These are phyloP conservation scores for Acyrthosiphon pisum DNA, from an alignment of 1,140 invertebrate genomes.

Conservation along the genomic window DNA sequence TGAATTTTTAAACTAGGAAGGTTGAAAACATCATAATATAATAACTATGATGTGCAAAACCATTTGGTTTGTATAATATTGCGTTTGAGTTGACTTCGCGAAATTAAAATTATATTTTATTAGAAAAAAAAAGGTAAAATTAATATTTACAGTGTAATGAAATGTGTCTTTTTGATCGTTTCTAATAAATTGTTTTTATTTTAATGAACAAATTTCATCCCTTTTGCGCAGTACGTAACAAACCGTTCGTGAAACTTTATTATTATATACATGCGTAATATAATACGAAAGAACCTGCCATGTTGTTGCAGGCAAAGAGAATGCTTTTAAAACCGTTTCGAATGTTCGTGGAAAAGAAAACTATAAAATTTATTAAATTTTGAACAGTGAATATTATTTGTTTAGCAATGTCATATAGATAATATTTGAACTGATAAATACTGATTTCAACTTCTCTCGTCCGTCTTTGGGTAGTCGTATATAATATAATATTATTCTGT, in stretches of 20 bases:
- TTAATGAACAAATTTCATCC: not conserved
- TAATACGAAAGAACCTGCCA: not conserved
- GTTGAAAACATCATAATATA: not conserved
- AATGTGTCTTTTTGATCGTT: not conserved
- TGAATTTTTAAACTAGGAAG: not conserved
- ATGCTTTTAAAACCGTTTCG: not conserved
- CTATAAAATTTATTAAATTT: not conserved
- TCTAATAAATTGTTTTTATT: not conserved
- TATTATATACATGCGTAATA: not conserved
- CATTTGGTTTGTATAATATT: not conserved
- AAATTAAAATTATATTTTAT: not conserved
- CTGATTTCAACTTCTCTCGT: not conserved
- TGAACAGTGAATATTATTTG: not conserved
- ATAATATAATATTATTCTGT: not conserved
- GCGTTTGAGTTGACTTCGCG: not conserved
- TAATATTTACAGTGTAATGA: not conserved
- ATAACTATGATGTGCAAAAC: not conserved
- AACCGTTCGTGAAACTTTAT: not conserved
- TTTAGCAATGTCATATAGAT: not conserved
- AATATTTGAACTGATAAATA: not conserved
- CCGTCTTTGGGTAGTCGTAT: not conserved
- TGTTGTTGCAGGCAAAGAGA: not conserved
- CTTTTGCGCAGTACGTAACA: not conserved
- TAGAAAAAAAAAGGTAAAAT: not conserved
- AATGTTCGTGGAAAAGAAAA: not conserved